Percentiles rank a stretch among this genome's conserved stretches.
phyloP scores from a whole-genome alignment of 1,140 invertebrate genomes.

The Nylanderia fulva region DNA sequence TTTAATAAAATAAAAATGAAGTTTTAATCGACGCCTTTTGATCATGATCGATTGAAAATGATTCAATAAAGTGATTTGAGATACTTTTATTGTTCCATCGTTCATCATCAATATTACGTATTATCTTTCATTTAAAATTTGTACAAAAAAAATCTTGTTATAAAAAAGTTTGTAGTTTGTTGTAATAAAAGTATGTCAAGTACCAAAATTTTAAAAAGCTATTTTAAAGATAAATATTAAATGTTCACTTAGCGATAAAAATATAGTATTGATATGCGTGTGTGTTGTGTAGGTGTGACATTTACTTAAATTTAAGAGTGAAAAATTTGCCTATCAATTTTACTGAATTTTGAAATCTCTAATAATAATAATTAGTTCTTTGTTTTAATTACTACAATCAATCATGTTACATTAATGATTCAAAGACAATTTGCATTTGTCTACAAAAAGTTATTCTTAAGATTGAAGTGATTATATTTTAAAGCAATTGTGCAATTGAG shows the following conservation, averaged over 20 bases:
- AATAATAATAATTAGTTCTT: neutral
- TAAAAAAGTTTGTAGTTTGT: neutral
- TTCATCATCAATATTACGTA: neutral
- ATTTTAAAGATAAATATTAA: neutral
- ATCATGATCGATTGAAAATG: neutral
- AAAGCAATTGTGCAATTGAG: neutral
- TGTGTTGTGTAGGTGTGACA: neutral
- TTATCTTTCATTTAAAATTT: constrained; percentile 3
- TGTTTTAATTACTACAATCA: neutral
- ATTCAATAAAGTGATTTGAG: neutral
- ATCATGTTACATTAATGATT: constrained; percentile 2
- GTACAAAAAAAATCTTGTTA: neutral
- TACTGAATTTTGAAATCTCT: neutral
- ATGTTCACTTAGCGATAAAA: neutral
- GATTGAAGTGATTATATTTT: neutral
- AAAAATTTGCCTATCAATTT: neutral
- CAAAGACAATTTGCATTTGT: neutral
- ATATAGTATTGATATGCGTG: constrained; percentile 29
- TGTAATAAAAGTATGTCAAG: constrained; percentile 2
- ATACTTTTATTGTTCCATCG: constrained; percentile 10
- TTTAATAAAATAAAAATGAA: constrained; percentile 38
- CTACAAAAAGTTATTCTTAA: neutral
- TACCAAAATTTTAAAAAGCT: constrained; percentile 16
- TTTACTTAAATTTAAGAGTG: constrained; percentile 6
- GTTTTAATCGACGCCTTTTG: no score